phyloP scores from a whole-genome alignment of 2,113 vertebrate species.

The Gambusia affinis region DNA sequence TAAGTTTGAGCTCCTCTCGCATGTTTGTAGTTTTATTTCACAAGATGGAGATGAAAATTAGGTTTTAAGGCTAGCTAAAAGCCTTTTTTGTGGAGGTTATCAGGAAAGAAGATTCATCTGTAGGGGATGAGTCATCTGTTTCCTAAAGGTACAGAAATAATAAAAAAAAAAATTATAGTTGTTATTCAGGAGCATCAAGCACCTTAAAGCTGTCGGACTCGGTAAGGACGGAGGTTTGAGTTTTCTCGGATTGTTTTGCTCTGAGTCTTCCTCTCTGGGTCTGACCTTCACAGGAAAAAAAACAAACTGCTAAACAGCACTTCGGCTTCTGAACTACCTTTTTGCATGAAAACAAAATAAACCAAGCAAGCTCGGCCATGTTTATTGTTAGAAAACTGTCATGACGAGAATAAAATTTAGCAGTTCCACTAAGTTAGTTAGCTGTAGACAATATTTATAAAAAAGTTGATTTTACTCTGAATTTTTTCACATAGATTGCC shows the following conservation, averaged over 20 bases:
- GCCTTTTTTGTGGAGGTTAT: constrained; percentile 24
- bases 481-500: constrained; percentile 51
- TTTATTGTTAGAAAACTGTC: constrained; percentile 60
- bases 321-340: constrained; percentile 65
- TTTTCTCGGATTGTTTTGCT: constrained; percentile 57
- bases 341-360: constrained; percentile 65
- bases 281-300: constrained; percentile 32
- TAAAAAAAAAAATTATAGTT: constrained; percentile 17
- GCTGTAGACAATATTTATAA: constrained; percentile 65
- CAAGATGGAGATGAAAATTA: constrained; percentile 35
- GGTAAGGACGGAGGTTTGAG: constrained; percentile 46
- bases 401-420: constrained; percentile 46
- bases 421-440: constrained; percentile 55
- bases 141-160: constrained; percentile 55
- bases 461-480: constrained; percentile 61
- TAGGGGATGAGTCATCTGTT: not conserved
- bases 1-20: constrained; percentile 42
- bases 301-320: constrained; percentile 54
- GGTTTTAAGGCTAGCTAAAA: constrained; percentile 31
- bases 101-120: not conserved
- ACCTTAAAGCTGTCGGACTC: constrained; percentile 68
- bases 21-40: constrained; percentile 38
- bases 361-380: constrained; percentile 59
- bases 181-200: constrained; percentile 65
- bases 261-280: constrained; percentile 64